Base-by-base conservation (phyloP, 2,888 invertebrate genomes). In the Aproaerema taeniolella region DNA sequence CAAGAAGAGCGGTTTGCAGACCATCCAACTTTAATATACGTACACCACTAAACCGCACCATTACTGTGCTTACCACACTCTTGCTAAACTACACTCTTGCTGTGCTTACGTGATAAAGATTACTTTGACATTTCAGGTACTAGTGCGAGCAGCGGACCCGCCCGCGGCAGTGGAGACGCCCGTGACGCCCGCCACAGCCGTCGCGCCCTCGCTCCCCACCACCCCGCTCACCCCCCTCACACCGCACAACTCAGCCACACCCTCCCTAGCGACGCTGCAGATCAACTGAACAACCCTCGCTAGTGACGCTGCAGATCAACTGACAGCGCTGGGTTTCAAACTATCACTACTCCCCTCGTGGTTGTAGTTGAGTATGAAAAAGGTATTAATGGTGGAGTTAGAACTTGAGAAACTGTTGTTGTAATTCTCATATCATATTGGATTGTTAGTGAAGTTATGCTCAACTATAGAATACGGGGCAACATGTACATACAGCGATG, bases 71-170 rank as follows among this genome's bases (percentile, higher is more conserved):
- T n/a, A n/a, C n/a, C n/a, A n/a, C n/a, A n/a, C n/a, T n/a, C n/a
- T n/a, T n/a, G n/a, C n/a, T n/a, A n/a, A n/a, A n/a, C n/a, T n/a
- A n/a, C n/a, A n/a, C n/a, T n/a, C n/a, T n/a, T n/a, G n/a, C n/a
- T n/a, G n/a, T n/a, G n/a, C n/a, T n/a, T n/a, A n/a, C n/a, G n/a
- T n/a, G n/a, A n/a, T n/a, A n/a, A n/a, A n/a, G n/a, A n/a, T n/a
- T n/a, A n/a, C n/a, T n/a, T n/a, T n/a, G n/a, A n/a, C n/a, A n/a
- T n/a, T n/a, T n/a, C n/a, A n/a, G 40, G 91, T 91, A 40, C 83
- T 94, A 70, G 89, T 93, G 41, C 90, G 93, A 58, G 91, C 93
- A 6, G 92, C 92, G 2, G 85, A 86, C 42, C 85, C 79, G 6
- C 58, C 56, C 40, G 55, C 63, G 34, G 56, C 61, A 8, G 53